phyloP scores from a whole-genome alignment of 2,888 invertebrate genomes.

The Agrenia bidenticulata region DNA sequence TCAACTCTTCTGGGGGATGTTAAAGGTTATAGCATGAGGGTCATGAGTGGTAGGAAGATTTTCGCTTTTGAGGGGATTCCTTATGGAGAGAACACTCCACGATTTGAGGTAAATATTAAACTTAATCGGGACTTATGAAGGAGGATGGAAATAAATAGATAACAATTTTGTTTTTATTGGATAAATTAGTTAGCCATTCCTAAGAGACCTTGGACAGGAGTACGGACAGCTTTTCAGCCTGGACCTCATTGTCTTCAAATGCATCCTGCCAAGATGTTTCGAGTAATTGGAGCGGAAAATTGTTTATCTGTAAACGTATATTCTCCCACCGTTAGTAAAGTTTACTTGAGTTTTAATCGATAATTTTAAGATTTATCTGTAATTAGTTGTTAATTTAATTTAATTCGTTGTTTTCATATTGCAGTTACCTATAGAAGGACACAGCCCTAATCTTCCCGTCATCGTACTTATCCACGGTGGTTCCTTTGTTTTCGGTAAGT shows the following conservation, averaged over 20 bases:
- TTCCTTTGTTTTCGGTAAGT: conserved; percentile 11
- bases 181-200: neutral
- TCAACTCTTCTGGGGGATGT: conserved; percentile 6
- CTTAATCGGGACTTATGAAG: neutral
- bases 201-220: conserved; percentile 15
- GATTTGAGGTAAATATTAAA: conserved; percentile 37
- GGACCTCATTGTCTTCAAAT: conserved; percentile 24
- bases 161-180: neutral
- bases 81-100: conserved; percentile 10
- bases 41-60: conserved; percentile 24
- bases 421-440: conserved; percentile 30
- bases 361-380: too few relatives aligned
- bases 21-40: conserved; percentile 22
- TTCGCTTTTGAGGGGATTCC: conserved; percentile 30
- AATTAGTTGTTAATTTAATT: neutral
- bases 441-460: conserved; percentile 18
- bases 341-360: too few relatives aligned
- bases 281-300: conserved; percentile 21
- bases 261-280: conserved; percentile 24
- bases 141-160: neutral
- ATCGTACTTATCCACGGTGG: conserved; percentile 27
- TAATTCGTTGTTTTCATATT: neutral
- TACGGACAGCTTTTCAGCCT: conserved; percentile 22
- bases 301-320: conserved; percentile 20
- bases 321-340: conserved; percentile 1